Conservation (phyloP, 2,888 invertebrate species). For the Lumbricus terrestris region DNA sequence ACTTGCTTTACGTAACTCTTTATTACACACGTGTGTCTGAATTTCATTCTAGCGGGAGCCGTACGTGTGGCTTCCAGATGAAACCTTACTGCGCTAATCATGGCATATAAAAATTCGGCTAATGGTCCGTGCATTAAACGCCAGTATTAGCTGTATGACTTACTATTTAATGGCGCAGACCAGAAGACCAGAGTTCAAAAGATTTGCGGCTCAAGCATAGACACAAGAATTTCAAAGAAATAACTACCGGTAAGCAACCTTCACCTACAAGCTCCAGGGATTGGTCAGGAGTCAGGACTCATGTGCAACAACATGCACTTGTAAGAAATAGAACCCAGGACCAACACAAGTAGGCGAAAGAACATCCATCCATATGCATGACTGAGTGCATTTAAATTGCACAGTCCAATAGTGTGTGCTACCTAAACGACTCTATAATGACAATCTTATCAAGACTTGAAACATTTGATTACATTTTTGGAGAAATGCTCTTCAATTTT, state of each 20-base stretch:
- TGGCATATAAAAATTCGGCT: background rate
- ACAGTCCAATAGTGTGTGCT: background rate
- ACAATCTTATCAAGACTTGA: background rate
- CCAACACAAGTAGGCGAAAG: background rate
- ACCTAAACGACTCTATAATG: background rate
- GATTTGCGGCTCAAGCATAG: background rate
- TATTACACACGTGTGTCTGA: background rate
- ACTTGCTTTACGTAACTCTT: background rate
- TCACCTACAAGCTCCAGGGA: background rate
- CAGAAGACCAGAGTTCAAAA: background rate
- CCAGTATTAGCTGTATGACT: background rate
- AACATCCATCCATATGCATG: too few relatives aligned
- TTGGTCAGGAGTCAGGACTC: too few relatives aligned
- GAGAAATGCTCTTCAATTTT: background rate
- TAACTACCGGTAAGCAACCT: background rate
- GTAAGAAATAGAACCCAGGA: background rate
- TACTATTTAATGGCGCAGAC: background rate
- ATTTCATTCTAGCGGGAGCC: slow-evolving; percentile 3
- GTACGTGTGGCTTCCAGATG: background rate
- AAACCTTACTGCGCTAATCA: background rate
- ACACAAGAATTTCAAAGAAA: background rate
- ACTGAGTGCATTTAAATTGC: background rate
- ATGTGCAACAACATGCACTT: background rate
- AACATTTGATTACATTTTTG: background rate
- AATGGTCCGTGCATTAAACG: background rate